Percentiles rank a stretch among this genome's conserved stretches.
phyloP scores from a whole-genome alignment of 92 coral and sea anemone genomes.

The Muricea muricata region DNA sequence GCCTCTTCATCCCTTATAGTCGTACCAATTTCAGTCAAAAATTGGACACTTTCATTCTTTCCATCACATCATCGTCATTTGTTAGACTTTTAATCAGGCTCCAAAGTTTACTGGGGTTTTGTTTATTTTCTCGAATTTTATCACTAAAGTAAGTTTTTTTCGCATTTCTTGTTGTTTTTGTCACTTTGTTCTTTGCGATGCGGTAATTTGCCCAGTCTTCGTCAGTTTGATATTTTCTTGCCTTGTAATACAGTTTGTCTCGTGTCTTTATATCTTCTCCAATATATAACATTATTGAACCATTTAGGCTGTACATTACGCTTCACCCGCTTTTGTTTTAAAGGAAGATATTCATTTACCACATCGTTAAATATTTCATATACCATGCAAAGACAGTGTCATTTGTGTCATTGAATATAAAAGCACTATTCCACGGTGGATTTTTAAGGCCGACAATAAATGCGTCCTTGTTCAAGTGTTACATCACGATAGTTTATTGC shows the following conservation, averaged over 20 bases:
- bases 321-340: constrained; percentile 50
- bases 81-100: not conserved
- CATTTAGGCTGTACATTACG: constrained; percentile 39
- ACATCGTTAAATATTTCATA: constrained; percentile 50
- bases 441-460: constrained; percentile 32
- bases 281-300: constrained; percentile 37
- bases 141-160: constrained; percentile 44
- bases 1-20: not conserved
- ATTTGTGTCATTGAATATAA: constrained; percentile 21
- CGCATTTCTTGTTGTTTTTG: constrained; percentile 49
- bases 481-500: constrained; percentile 30
- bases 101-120: not conserved
- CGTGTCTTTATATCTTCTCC: no score
- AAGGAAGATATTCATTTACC: constrained; percentile 50
- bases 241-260: no score
- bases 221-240: no score
- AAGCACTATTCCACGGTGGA: constrained; percentile 67
- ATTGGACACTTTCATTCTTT: not conserved
- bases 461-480: constrained; percentile 49
- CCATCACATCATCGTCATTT: not conserved
- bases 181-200: constrained; percentile 47
- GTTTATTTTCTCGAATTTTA: not conserved
- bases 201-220: constrained; percentile 1
- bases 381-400: constrained; percentile 52
- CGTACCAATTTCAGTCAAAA: not conserved